A percentile compares a stretch with the other conserved stretches of the same genome.
phyloP scores from a whole-genome alignment of 2,888 invertebrate species.

The Polydrusus pterygomalis region DNA sequence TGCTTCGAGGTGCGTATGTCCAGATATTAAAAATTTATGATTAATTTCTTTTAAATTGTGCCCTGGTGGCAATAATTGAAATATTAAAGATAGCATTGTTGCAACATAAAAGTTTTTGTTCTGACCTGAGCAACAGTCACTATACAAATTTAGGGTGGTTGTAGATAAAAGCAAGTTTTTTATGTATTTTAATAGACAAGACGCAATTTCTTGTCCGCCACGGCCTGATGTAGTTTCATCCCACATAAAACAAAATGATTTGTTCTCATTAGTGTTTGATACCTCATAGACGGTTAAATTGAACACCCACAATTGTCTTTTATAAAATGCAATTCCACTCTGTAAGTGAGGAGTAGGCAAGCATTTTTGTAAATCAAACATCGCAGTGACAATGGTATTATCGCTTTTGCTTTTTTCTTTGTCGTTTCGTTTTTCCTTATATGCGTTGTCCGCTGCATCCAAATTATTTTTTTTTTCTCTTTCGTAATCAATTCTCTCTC shows the following conservation, averaged over 20 bases:
- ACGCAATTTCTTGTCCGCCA: conserved; percentile 39
- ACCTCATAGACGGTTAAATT: no score
- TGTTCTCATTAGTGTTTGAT: no score
- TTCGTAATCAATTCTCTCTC: not conserved
- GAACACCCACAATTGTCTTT: no score
- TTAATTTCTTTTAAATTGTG: no score
- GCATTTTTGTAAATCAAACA: conserved; percentile 16
- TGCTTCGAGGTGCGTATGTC: no score
- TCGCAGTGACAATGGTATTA: not conserved
- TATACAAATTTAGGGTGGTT: conserved; percentile 24
- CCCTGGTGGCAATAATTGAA: no score
- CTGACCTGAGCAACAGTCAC: conserved; percentile 38
- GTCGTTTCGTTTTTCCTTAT: conserved; percentile 20
- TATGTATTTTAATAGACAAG: conserved; percentile 30
- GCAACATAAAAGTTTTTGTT: conserved; percentile 34
- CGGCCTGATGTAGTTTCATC: conserved; percentile 31
- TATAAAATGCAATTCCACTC: conserved; percentile 13
- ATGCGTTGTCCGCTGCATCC: conserved; percentile 14
- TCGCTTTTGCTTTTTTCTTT: conserved; percentile 12
- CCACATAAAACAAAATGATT: conserved; percentile 27
- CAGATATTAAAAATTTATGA: no score
- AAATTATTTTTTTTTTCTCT: conserved; percentile 2
- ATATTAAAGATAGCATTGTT: not conserved
- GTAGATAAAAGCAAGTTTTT: conserved; percentile 8
- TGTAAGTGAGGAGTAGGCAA: conserved; percentile 5